Evolutionary conservation across 2,113 vertebrate genomes (phyloP), one percentile per base, ranked within the genome.

Genomic region (Syngnathoides biaculeatus): DNA sequence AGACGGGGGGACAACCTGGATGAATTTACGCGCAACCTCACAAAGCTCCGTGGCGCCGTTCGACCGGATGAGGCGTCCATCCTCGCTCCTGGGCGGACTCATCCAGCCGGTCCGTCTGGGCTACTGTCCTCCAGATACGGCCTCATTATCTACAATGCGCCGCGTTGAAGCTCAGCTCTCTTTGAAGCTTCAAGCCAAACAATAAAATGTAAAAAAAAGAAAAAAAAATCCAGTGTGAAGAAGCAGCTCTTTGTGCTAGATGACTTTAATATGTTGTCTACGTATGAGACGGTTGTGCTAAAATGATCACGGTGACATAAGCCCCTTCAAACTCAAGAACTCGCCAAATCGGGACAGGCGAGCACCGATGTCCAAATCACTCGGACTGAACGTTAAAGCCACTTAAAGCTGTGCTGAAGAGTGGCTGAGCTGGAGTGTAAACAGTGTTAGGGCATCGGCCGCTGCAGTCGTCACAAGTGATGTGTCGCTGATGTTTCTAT

Each of bases 1-100:
- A 85, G 83, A 88, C 80, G 79, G 84, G 12, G 12, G 85, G 84
- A 87, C 84, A 83, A 87, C 83, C 78, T 73, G 75, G 76, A 86
- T 79, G 79, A 84, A 79, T 83, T 84, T 76, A 75, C 74, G 69
- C 72, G 73, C 76, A 69, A 74, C 71, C 71, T 74, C 27, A 60
- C 72, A 69, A 78, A 82, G 83, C 69, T 64, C 42, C 5, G 3
- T 8, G 66, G 62, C 8, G 14, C 76, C n/a, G 57, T 83, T 72
- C 52, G 83, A 78, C 77, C 35, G 70, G 74, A 78, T 67, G 74
- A 83, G 81, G 66, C 27, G 77, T 22, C 9, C 60, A 69, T 24
- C 9, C 61, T 68, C 73, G 75, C 76, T 78, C 78, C 19, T 30
- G 8, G 35, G 74, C 22, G 17, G 27, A 35, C 63, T 64, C 22